A percentile compares a stretch with the other conserved stretches of the same genome.
These are phyloP conservation scores for Sycophila sp. DNA, from an alignment of 1,140 invertebrate genomes.

Conservation along the genomic window DNA sequence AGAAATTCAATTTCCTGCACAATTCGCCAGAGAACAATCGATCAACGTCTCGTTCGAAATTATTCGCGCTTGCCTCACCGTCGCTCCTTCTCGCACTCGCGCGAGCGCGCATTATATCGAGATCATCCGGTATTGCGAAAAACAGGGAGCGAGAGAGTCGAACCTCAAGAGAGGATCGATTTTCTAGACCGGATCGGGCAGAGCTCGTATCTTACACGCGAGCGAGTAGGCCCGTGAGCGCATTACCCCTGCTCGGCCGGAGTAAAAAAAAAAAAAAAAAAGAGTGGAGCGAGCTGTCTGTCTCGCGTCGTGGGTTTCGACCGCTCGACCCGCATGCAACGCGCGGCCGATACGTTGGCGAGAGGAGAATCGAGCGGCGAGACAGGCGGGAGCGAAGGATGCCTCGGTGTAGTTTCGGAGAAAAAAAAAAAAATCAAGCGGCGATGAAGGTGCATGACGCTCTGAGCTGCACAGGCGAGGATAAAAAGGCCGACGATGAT, in stretches of 20 bases:
- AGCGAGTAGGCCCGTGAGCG: no score
- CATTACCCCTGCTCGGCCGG: neutral
- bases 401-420: neutral
- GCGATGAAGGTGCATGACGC: neutral
- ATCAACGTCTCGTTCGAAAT: constrained; percentile 30
- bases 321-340: constrained; percentile 2
- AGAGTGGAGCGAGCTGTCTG: neutral
- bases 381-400: no score
- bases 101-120: constrained; percentile 2
- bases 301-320: neutral
- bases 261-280: neutral
- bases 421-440: neutral
- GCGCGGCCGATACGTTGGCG: neutral
- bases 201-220: no score
- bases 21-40: constrained; percentile 14
- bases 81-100: neutral
- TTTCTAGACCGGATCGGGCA: constrained; percentile 33
- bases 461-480: no score
- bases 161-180: constrained; percentile 25
- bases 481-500: no score
- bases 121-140: constrained; percentile 36
- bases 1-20: constrained; percentile 33
- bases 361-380: neutral
- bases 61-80: neutral
- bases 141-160: constrained; percentile 2